phyloP scores from a whole-genome alignment of 2,797 vertebrate genomes.

The Platyrinchus mystaceus region DNA sequence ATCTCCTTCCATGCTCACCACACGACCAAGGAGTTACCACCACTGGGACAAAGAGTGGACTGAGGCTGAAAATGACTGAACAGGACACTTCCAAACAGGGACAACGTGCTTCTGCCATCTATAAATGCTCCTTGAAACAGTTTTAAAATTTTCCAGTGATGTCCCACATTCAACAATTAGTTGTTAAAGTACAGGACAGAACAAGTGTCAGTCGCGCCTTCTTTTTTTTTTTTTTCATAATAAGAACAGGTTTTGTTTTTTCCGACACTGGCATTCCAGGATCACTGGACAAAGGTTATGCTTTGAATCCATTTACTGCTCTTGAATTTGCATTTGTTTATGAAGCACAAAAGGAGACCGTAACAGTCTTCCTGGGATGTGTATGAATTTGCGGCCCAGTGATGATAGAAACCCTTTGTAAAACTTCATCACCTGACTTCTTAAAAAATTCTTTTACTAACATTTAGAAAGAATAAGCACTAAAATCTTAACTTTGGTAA shows the following conservation, averaged over 20 bases:
- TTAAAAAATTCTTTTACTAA: not conserved
- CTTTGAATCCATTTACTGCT: not conserved
- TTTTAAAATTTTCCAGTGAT: not conserved
- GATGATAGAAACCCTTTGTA: not conserved
- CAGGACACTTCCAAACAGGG: not conserved
- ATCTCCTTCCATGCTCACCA: not conserved
- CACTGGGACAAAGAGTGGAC: accelerated
- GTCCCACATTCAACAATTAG: not conserved
- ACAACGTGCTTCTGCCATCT: not conserved
- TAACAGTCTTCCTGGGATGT: not conserved
- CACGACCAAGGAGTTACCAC: not conserved
- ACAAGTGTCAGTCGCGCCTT: not conserved
- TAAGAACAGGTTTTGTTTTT: not conserved
- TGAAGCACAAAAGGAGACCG: not conserved
- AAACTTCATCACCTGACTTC: not conserved
- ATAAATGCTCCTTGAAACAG: not conserved
- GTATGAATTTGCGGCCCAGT: not conserved
- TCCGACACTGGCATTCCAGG: not conserved
- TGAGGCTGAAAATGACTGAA: not conserved
- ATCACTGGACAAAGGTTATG: not conserved
- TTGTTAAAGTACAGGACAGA: not conserved
- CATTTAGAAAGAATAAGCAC: not conserved
- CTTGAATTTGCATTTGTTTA: not conserved
- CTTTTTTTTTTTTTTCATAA: not conserved
- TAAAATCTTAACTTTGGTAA: not conserved